Evolutionary conservation across 1,140 invertebrate species (phyloP).

Genomic region (Ridgeia piscesae): DNA sequence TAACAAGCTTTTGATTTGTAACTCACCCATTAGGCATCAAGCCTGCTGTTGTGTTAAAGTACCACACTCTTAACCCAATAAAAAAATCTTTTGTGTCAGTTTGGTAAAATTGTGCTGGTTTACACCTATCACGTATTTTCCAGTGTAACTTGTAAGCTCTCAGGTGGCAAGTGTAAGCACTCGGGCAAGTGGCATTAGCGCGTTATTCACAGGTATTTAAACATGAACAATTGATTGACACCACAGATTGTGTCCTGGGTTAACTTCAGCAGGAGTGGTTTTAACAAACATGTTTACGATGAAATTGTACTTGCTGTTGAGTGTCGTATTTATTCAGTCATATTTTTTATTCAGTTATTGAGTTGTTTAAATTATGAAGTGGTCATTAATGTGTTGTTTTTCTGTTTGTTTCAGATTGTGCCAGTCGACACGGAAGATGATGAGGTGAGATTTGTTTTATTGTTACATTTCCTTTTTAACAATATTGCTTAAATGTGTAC

Average conservation of each 20-base stretch:
- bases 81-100: not conserved
- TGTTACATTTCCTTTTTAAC: not conserved
- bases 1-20: not conserved
- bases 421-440: not conserved
- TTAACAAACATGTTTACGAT: constrained; percentile 1
- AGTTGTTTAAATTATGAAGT: not conserved
- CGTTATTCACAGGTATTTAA: not conserved
- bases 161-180: no score
- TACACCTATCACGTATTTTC: not conserved
- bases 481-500: not conserved
- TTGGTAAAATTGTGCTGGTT: not conserved
- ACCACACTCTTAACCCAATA: not conserved
- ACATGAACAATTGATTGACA: not conserved
- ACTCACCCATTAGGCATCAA: not conserved
- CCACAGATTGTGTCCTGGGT: not conserved
- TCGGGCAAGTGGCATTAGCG: not conserved
- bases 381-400: not conserved
- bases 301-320: not conserved
- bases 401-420: not conserved
- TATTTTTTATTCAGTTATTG: not conserved
- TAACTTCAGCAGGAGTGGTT: not conserved
- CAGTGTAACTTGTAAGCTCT: not conserved
- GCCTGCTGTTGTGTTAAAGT: not conserved
- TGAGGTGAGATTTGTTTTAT: not conserved
- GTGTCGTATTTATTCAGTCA: not conserved